These are phyloP conservation scores for Sycophaga agraensis DNA, from an alignment of 1,140 invertebrate species.

Conservation along the genomic window DNA sequence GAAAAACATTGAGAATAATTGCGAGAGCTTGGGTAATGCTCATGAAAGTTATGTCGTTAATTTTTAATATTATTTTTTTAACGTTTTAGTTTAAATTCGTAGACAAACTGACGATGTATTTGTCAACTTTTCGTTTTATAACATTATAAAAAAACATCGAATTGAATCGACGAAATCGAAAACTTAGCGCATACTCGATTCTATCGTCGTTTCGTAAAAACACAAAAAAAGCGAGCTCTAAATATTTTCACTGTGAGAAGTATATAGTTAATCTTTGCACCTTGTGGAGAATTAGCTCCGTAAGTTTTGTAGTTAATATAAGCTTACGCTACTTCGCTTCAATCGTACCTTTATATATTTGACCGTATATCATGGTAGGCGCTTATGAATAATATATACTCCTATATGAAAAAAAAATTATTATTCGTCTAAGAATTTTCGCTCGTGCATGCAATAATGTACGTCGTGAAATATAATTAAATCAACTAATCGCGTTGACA, in stretches of 20 bases:
- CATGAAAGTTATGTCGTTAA: neutral
- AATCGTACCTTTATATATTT: slow-evolving; percentile 18
- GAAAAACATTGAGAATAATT: neutral
- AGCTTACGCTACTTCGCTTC: slow-evolving; percentile 7
- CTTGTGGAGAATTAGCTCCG: neutral
- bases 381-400: slow-evolving; percentile 1
- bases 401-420: neutral
- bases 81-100: slow-evolving; percentile 9
- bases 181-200: neutral
- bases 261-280: slow-evolving; percentile 18
- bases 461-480: slow-evolving; percentile 15
- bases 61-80: slow-evolving; percentile 10
- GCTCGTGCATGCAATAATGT: slow-evolving; percentile 12
- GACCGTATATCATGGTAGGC: slow-evolving; percentile 8
- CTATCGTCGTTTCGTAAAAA: slow-evolving; percentile 8
- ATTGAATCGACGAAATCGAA: neutral
- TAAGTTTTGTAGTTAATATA: slow-evolving; percentile 16
- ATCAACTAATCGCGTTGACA: neutral
- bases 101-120: neutral
- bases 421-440: neutral
- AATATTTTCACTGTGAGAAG: slow-evolving; percentile 17
- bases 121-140: slow-evolving; percentile 8
- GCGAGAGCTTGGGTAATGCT: neutral
- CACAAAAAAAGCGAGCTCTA: neutral
- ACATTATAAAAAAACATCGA: slow-evolving; percentile 15